Evolutionary conservation across 2,113 vertebrate genomes (phyloP).

Genomic region (Galeopterus variegatus): DNA sequence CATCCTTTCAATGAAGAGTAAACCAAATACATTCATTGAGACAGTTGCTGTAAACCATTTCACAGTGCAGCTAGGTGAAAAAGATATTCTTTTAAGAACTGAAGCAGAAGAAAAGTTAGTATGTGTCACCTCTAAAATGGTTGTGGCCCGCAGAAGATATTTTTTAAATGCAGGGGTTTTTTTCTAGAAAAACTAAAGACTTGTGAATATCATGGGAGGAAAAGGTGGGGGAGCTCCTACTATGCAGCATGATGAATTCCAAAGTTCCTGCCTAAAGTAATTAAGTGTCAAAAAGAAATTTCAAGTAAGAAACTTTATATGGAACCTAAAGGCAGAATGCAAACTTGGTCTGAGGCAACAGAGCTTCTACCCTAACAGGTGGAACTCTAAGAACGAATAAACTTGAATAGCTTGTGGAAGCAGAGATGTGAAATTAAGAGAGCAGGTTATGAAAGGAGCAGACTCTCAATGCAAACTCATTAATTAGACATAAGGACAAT

Average conservation of each 20-base stretch:
- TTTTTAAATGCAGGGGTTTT: conserved; percentile 39
- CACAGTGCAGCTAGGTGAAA: not conserved
- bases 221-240: not conserved
- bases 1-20: not conserved
- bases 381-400: conserved; percentile 27
- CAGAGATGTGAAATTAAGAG: conserved; percentile 26
- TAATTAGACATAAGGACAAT: conserved; percentile 25
- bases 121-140: not conserved
- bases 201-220: not conserved
- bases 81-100: conserved; percentile 10
- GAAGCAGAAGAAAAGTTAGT: not conserved
- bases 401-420: conserved; percentile 19
- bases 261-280: not conserved
- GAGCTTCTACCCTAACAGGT: not conserved
- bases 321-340: conserved; percentile 51
- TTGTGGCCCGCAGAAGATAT: not conserved
- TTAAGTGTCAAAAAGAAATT: conserved; percentile 16
- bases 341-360: conserved; percentile 20
- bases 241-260: not conserved
- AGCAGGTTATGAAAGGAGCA: conserved; percentile 23
- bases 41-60: not conserved
- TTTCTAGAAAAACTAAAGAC: conserved; percentile 5
- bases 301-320: not conserved
- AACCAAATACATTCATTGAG: not conserved
- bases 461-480: not conserved